These are phyloP conservation scores for Myrmecobius fasciatus DNA, from an alignment of 2,113 vertebrate genomes.

Conservation along the genomic window DNA sequence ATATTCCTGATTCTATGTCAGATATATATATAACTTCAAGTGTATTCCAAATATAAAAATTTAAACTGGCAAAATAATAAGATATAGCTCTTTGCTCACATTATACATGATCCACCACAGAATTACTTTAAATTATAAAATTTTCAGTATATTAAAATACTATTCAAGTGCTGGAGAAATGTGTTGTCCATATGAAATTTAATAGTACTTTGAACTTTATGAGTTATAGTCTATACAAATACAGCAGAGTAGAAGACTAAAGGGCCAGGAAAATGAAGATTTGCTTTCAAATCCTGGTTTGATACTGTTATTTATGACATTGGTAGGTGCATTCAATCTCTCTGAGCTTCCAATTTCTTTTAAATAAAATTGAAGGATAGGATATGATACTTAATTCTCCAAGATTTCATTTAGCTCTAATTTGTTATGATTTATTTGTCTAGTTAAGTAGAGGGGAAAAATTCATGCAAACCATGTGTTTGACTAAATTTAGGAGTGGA, in stretches of 20 bases:
- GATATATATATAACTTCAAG: not conserved
- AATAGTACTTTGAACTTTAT: not conserved
- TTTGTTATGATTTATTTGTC: not conserved
- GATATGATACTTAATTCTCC: not conserved
- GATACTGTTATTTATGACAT: not conserved
- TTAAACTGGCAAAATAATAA: not conserved
- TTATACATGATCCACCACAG: not conserved
- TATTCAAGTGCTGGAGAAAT: not conserved
- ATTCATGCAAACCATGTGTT: not conserved
- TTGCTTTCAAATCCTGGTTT: not conserved
- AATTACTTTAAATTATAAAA: not conserved
- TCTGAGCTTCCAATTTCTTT: not conserved
- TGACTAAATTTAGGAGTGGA: not conserved
- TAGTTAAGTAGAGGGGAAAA: not conserved
- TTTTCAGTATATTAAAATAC: not conserved
- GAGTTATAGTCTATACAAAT: not conserved
- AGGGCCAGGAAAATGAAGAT: not conserved
- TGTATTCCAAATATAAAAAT: not conserved
- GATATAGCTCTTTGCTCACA: not conserved
- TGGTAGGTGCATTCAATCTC: not conserved
- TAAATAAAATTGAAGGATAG: not conserved
- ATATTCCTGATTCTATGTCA: not conserved
- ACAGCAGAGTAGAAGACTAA: not conserved
- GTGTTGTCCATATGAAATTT: not conserved
- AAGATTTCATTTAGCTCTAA: not conserved